Evolutionary conservation across 2,797 vertebrate genomes (phyloP).

Genomic region (Notamacropus eugenii): DNA sequence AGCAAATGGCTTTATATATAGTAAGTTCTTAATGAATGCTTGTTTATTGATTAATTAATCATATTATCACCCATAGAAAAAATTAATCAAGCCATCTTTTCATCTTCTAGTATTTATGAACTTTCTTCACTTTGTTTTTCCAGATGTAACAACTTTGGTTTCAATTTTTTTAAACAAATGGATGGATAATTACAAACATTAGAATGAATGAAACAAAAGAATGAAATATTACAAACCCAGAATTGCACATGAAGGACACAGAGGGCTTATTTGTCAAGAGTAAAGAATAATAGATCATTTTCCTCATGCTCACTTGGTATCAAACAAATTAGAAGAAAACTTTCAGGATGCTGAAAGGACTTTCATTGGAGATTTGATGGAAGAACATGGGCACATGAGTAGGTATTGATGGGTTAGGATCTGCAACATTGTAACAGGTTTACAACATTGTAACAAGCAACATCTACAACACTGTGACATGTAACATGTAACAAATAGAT

Average conservation of each 20-base stretch:
- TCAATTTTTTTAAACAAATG: background rate
- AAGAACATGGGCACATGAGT: background rate
- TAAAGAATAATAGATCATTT: background rate
- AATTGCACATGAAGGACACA: background rate
- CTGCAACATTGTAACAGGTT: background rate
- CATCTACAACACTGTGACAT: too few species aligned
- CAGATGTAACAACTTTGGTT: background rate
- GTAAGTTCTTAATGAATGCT: background rate
- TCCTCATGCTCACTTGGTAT: background rate
- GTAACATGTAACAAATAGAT: background rate
- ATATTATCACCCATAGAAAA: background rate
- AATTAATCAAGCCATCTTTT: background rate
- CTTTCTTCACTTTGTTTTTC: background rate
- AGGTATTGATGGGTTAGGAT: background rate
- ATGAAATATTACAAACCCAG: background rate
- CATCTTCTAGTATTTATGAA: background rate
- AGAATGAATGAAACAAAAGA: background rate
- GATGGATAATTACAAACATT: background rate
- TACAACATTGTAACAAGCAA: background rate
- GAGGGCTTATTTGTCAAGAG: background rate
- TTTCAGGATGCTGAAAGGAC: background rate
- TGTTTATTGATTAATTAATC: background rate
- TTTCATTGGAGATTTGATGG: background rate
- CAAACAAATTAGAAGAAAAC: background rate
- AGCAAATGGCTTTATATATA: background rate